Evolutionary conservation across 1,140 invertebrate genomes (phyloP).

Genomic region (Zaprionus ghesquierei): DNA sequence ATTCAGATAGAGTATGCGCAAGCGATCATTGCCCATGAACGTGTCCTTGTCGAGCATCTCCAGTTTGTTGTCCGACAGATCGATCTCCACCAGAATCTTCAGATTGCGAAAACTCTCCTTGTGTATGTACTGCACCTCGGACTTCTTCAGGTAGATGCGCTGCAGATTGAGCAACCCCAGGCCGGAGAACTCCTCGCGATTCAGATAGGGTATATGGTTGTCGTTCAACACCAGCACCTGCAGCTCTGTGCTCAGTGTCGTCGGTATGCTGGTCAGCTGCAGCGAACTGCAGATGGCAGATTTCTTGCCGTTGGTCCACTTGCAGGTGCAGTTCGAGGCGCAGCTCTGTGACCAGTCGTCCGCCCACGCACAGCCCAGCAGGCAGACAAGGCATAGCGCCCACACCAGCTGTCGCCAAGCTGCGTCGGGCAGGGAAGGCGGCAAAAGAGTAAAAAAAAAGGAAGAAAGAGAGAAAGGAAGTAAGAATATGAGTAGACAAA

Average conservation of each 20-base stretch:
- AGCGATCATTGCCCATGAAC: slow-evolving; percentile 89
- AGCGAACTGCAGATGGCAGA: slow-evolving; percentile 91
- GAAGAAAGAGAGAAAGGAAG: background rate
- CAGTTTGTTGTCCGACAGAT: slow-evolving; percentile 90
- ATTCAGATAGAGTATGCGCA: slow-evolving; percentile 87
- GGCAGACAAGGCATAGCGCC: slow-evolving; percentile 55
- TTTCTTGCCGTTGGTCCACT: slow-evolving; percentile 94
- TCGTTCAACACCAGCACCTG: slow-evolving; percentile 93
- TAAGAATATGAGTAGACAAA: slow-evolving; percentile 11
- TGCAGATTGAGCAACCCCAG: slow-evolving; percentile 92
- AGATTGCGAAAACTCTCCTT: slow-evolving; percentile 92
- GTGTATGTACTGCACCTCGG: slow-evolving; percentile 89
- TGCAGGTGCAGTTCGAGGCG: slow-evolving; percentile 91
- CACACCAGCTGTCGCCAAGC: slow-evolving; percentile 37
- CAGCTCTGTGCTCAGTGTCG: slow-evolving; percentile 90
- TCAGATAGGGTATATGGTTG: slow-evolving; percentile 89
- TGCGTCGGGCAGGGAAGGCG: slow-evolving; percentile 19
- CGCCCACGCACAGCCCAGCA: slow-evolving; percentile 83
- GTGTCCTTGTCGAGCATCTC: slow-evolving; percentile 87
- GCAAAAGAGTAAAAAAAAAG: too few species aligned
- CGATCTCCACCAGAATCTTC: slow-evolving; percentile 93
- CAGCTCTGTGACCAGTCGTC: slow-evolving; percentile 91
- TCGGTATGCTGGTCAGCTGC: slow-evolving; percentile 89
- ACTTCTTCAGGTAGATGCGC: slow-evolving; percentile 89
- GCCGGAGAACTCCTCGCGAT: slow-evolving; percentile 91